Percentiles rank a stretch among this genome's conserved stretches.
Conservation (phyloP, 2,113 vertebrate genomes). For the Pseudorectes ferrugineus region DNA sequence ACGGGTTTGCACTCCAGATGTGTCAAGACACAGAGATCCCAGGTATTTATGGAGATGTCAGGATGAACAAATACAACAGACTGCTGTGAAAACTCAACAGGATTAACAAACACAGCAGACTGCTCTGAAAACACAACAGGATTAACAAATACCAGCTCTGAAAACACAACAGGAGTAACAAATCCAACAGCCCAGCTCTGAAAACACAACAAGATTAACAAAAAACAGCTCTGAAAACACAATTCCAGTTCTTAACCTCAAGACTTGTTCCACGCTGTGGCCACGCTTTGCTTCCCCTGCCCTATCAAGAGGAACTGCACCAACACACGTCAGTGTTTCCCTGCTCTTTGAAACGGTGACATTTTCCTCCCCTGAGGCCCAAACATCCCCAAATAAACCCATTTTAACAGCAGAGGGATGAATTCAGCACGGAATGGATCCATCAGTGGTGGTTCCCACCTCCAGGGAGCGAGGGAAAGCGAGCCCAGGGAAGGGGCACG, state of each 20-base stretch:
- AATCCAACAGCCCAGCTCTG: neutral
- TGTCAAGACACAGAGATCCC: neutral
- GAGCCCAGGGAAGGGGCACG: rapidly evolving
- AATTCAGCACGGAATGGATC: neutral
- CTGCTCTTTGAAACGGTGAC: neutral
- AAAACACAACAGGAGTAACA: neutral
- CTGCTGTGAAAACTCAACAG: neutral
- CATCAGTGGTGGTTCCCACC: neutral
- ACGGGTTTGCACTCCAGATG: neutral
- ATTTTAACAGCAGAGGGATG: neutral
- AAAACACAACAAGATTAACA: neutral
- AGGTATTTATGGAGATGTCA: neutral
- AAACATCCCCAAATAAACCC: neutral
- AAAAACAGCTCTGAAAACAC: neutral
- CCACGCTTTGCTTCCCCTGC: neutral
- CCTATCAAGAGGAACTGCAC: neutral
- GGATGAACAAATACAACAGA: neutral
- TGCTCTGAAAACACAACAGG: neutral
- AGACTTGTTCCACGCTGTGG: neutral
- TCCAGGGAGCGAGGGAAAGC: neutral
- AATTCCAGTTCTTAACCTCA: neutral
- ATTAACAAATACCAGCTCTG: neutral
- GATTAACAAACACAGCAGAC: neutral
- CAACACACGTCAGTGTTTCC: neutral
- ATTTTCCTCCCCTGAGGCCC: neutral